These are phyloP conservation scores for Drosophila sproati DNA, from an alignment of 1,140 invertebrate species.

Conservation along the genomic window DNA sequence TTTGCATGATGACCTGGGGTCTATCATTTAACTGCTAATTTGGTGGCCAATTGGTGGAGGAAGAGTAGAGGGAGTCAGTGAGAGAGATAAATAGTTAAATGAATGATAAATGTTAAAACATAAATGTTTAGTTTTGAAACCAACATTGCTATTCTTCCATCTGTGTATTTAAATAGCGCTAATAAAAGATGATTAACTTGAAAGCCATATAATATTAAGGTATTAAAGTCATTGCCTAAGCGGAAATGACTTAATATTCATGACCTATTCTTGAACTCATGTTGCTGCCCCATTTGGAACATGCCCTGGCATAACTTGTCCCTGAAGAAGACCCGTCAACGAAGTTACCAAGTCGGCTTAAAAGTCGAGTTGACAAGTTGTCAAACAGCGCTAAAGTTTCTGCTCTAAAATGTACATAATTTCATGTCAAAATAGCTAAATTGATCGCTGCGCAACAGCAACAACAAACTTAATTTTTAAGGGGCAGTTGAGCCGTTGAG, in stretches of 20 bases:
- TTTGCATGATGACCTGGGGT: slow-evolving; percentile 62
- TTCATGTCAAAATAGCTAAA: slow-evolving; percentile 53
- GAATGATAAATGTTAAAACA: too few species aligned
- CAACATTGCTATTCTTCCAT: too few species aligned
- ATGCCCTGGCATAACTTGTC: not conserved
- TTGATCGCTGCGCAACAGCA: slow-evolving; percentile 26
- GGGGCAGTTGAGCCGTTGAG: slow-evolving; percentile 11
- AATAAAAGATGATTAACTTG: too few species aligned
- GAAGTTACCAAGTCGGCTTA: slow-evolving; percentile 18
- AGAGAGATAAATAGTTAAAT: too few species aligned
- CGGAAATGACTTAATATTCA: slow-evolving; percentile 11
- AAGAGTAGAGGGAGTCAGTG: too few species aligned
- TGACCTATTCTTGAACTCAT: not conserved
- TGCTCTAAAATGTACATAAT: slow-evolving; percentile 55
- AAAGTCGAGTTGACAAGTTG: slow-evolving; percentile 41
- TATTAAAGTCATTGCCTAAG: not conserved
- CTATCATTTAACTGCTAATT: slow-evolving; percentile 68
- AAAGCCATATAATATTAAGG: not conserved
- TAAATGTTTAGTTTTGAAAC: too few species aligned
- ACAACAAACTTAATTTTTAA: slow-evolving; percentile 27
- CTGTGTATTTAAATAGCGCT: too few species aligned
- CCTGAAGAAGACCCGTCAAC: not conserved
- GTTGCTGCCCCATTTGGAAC: slow-evolving; percentile 6
- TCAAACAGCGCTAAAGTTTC: slow-evolving; percentile 35
- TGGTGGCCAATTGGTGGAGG: not conserved